Conservation (phyloP, 1,140 invertebrate genomes). For the Lasioglossum albipes region DNA sequence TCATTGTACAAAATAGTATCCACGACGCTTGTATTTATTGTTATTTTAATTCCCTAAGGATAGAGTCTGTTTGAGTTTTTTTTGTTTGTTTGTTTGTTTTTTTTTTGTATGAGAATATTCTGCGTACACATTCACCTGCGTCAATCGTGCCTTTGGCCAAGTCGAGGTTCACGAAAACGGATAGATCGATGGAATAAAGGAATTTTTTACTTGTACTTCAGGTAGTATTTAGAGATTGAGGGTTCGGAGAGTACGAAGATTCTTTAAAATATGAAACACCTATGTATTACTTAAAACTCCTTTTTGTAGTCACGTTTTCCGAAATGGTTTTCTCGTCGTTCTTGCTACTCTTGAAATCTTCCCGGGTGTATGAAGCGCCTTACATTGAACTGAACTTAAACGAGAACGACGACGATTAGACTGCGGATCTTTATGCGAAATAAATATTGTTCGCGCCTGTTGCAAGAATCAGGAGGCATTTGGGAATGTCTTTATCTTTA, state of each 20-base stretch:
- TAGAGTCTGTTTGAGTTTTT: constrained; percentile 46
- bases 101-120: constrained; percentile 60
- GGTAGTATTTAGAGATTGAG: constrained; percentile 34
- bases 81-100: too few species aligned
- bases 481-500: too few species aligned
- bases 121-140: constrained; percentile 67
- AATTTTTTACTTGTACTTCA: constrained; percentile 61
- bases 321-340: constrained; percentile 10
- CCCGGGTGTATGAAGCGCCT: constrained; percentile 43
- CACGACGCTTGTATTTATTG: constrained; percentile 69
- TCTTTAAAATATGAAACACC: constrained; percentile 13
- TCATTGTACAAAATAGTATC: constrained; percentile 57
- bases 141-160: constrained; percentile 74
- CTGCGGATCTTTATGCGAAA: too few species aligned
- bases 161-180: constrained; percentile 57
- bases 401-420: background rate
- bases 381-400: constrained; percentile 51
- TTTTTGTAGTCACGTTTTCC: constrained; percentile 18
- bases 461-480: too few species aligned
- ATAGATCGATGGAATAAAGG: background rate
- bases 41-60: constrained; percentile 57
- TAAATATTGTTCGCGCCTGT: too few species aligned
- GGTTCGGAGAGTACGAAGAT: constrained; percentile 32
- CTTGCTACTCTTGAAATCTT: constrained; percentile 21
- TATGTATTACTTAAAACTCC: constrained; percentile 30